Evolutionary conservation across 1,140 invertebrate species (phyloP), one percentile per base, ranked within the genome.

Genomic region (Papilio xuthus): DNA sequence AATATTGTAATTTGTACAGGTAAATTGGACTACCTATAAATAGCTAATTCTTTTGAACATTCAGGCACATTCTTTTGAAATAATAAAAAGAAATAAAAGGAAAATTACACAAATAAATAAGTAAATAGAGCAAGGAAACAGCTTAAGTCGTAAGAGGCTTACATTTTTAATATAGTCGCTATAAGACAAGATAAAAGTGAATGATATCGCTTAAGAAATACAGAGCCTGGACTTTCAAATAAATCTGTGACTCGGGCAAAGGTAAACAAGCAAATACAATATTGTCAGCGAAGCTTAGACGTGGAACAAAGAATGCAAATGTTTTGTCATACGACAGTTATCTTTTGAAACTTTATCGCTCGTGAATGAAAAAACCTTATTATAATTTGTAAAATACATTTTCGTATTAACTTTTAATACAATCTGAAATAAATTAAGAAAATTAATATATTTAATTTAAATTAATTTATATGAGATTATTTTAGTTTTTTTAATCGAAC

Each of bases 231-330:
- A 73, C 41, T 73, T 73, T 44, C 71, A 47, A 73, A 73, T 73
- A 73, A 50, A 73, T 28, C 71, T 44, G 42, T 44, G 20, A 13
- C 37, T 73, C 71, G 23, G 71, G 71, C 42, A 73, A 73, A 73
- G 41, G 42, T 73, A 73, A 73, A 50, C 71, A 73, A 47, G 20
- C 20, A 44, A 73, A 73, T 44, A 41, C 20, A 73, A 73, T 73
- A 73, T 73, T 73, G 71, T 73, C 71, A 47, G n/a, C 20, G 71
- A 15, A 23, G 71, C 71, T 50, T 73, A 50, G 71, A 73, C 42
- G 71, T 47, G 26, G 37, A 37, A 73, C 71, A 73, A 73, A 50
- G 37, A 37, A 37, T 42, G 37, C 71, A 47, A 20, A 73, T 73
- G 71, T 73, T 73, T 73, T 47, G 42, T 73, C 71, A 23, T 73